Conservation (phyloP, 2,888 invertebrate species). For the Thereva unica region DNA sequence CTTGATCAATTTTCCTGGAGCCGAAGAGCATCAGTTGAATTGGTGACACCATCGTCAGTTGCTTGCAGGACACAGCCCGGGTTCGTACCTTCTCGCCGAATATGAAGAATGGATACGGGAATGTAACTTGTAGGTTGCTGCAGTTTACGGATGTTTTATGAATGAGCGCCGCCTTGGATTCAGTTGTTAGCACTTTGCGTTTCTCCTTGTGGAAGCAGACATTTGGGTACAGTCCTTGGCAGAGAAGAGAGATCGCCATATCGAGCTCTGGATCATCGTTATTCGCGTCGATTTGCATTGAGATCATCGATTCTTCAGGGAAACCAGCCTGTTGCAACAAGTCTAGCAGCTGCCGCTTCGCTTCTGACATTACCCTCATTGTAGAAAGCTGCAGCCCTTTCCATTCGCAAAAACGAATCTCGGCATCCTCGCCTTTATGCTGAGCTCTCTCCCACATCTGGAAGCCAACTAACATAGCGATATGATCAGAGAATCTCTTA, state of each 20-base stretch:
- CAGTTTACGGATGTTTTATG: constrained; percentile 98
- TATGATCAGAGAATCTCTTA: constrained; percentile 88
- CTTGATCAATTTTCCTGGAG: constrained; percentile 67
- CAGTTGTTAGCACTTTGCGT: constrained; percentile 92
- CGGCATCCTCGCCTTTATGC: constrained; percentile 73
- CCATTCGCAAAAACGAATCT: constrained; percentile 85
- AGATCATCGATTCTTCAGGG: constrained; percentile 82
- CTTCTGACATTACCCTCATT: constrained; percentile 88
- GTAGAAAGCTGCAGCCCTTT: constrained; percentile 89
- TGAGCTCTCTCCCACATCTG: constrained; percentile 78
- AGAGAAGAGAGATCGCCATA: constrained; percentile 80
- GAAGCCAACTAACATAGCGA: constrained; percentile 91
- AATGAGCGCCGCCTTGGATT: constrained; percentile 91
- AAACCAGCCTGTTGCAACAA: constrained; percentile 79
- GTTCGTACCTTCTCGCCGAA: constrained; percentile 98
- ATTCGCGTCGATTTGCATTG: constrained; percentile 74
- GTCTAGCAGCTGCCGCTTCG: constrained; percentile 75
- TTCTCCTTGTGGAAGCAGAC: constrained; percentile 95
- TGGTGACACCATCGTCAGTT: constrained; percentile 94
- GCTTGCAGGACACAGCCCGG: constrained; percentile 93
- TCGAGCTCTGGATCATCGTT: constrained; percentile 81
- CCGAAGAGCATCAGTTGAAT: constrained; percentile 91
- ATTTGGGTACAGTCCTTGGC: constrained; percentile 94
- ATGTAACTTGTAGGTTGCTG: constrained; percentile 77
- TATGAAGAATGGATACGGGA: constrained; percentile 94